phyloP scores from a whole-genome alignment of 2,888 invertebrate species.

The Biston betularia region DNA sequence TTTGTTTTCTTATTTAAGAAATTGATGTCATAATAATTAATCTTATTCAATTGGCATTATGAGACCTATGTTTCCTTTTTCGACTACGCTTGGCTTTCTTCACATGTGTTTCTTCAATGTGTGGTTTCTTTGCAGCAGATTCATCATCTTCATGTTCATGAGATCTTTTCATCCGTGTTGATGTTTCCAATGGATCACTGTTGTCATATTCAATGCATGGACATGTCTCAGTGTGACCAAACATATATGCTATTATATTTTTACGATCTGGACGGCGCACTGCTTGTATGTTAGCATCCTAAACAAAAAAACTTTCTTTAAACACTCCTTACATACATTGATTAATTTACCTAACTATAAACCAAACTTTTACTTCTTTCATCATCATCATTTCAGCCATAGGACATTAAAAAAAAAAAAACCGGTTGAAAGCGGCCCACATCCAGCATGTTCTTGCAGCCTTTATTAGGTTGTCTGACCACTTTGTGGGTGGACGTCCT shows the following conservation, averaged over 20 bases:
- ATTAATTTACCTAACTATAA: background rate
- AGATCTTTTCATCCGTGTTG: slow-evolving; percentile 89
- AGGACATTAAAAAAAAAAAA: too few species aligned
- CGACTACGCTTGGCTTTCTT: slow-evolving; percentile 87
- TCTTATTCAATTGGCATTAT: too few species aligned
- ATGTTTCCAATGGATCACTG: background rate
- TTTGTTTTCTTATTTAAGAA: too few species aligned
- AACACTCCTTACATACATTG: background rate
- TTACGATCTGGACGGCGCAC: slow-evolving; percentile 3
- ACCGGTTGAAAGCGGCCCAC: too few species aligned
- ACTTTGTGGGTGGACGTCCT: too few species aligned
- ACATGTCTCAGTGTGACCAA: background rate
- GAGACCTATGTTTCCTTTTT: background rate
- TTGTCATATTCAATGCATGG: background rate
- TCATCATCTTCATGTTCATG: slow-evolving; percentile 92
- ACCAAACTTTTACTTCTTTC: too few species aligned
- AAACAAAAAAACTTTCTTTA: background rate
- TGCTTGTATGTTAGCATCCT: background rate
- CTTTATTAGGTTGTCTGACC: too few species aligned
- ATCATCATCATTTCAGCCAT: too few species aligned
- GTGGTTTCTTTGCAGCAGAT: slow-evolving; percentile 94
- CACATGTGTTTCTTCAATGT: slow-evolving; percentile 96
- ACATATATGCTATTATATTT: background rate
- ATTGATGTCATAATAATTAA: too few species aligned
- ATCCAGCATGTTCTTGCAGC: too few species aligned